A percentile compares a stretch with the other conserved stretches of the same genome.
These are phyloP conservation scores for Schrankia costaestrigalis DNA, from an alignment of 2,888 invertebrate genomes.

Conservation along the genomic window DNA sequence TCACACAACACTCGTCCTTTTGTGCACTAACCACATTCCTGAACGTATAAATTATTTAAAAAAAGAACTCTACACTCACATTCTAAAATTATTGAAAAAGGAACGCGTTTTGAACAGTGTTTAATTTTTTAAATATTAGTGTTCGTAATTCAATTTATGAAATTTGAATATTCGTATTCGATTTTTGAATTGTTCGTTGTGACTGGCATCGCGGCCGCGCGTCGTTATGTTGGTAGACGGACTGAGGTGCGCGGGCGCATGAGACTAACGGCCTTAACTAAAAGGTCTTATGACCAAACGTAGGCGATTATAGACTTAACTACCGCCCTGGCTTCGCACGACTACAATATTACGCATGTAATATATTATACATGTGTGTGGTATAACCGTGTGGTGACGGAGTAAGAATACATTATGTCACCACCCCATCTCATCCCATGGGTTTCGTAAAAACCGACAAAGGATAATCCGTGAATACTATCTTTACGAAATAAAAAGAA, in stretches of 20 bases:
- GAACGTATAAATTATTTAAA: conserved; percentile 2
- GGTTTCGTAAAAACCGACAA: too few species aligned
- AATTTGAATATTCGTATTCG: conserved; percentile 56
- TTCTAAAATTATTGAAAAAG: conserved; percentile 45
- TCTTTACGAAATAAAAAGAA: too few species aligned
- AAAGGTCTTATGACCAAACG: conserved; percentile 31
- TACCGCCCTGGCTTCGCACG: too few species aligned
- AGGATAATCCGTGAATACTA: too few species aligned
- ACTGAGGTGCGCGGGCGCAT: conserved; percentile 49
- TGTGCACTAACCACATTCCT: conserved; percentile 65
- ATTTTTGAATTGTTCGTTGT: conserved; percentile 60
- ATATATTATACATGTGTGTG: too few species aligned
- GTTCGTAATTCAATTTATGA: too few species aligned
- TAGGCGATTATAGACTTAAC: conserved; percentile 30
- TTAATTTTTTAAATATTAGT: conserved; percentile 36
- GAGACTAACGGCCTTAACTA: conserved; percentile 28
- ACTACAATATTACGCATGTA: too few species aligned
- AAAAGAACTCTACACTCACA: conserved; percentile 53
- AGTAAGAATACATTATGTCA: too few species aligned
- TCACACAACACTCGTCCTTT: conserved; percentile 64
- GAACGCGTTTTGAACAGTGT: conserved; percentile 31
- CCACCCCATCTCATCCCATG: too few species aligned
- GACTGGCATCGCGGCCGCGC: conserved; percentile 73
- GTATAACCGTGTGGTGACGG: too few species aligned
- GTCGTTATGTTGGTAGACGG: conserved; percentile 47